phyloP scores from a whole-genome alignment of 2,797 vertebrate species.

The Carapus acus region DNA sequence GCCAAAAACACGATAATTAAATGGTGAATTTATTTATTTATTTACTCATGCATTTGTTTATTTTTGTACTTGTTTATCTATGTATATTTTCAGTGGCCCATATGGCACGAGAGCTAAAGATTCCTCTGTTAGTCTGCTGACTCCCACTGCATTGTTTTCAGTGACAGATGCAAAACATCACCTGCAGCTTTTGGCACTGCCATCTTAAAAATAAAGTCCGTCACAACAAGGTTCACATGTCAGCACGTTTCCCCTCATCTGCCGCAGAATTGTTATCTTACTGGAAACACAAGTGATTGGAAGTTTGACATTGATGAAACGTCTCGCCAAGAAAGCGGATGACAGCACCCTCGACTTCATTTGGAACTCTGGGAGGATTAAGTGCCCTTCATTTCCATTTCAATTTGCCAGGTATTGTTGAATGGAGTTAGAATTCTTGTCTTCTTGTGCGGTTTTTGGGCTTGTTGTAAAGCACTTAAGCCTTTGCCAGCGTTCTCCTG shows the following conservation, averaged over 20 bases:
- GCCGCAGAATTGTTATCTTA: constrained; percentile 32
- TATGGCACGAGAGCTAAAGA: too few species aligned
- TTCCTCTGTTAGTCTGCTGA: constrained; percentile 10
- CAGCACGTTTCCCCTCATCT: constrained; percentile 29
- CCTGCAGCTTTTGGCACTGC: background rate
- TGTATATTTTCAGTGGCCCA: too few species aligned
- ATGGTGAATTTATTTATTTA: constrained; percentile 61
- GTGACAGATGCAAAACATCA: constrained; percentile 49
- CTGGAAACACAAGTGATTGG: constrained; percentile 34
- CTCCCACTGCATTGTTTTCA: constrained; percentile 43
- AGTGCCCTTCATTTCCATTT: constrained; percentile 47
- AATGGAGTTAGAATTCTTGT: constrained; percentile 12
- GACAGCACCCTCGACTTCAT: constrained; percentile 48
- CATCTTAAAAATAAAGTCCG: constrained; percentile 25
- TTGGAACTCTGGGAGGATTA: constrained; percentile 50
- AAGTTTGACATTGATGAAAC: constrained; percentile 34
- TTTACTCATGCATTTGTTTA: constrained; percentile 34
- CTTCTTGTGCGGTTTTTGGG: constrained; percentile 22
- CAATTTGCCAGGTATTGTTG: constrained; percentile 33
- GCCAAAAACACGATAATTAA: constrained; percentile 60
- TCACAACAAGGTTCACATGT: constrained; percentile 18
- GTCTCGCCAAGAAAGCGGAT: constrained; percentile 45
- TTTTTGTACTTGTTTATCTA: too few species aligned
- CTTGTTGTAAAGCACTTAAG: constrained; percentile 16
- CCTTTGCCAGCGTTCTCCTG: too few species aligned